Conservation (phyloP, 2,797 vertebrate species). For the Myotis daubentonii region DNA sequence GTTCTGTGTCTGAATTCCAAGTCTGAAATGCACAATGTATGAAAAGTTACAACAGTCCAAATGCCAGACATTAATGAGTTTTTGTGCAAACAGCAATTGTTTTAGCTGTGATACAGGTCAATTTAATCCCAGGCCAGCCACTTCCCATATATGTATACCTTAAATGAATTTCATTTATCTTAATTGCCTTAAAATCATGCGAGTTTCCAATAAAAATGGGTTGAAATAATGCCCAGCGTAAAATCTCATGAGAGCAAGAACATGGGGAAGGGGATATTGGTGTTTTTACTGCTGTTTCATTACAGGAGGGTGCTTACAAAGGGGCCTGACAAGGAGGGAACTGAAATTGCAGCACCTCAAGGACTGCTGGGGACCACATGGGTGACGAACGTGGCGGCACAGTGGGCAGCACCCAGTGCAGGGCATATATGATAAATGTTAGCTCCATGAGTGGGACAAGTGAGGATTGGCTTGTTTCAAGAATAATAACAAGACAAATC, state of each 20-base stretch:
- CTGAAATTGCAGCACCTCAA: not conserved
- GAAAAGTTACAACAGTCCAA: not conserved
- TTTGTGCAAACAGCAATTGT: not conserved
- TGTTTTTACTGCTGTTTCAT: not conserved
- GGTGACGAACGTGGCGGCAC: rapidly evolving
- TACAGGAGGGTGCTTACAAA: not conserved
- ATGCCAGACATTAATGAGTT: not conserved
- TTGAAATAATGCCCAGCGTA: constrained; percentile 23
- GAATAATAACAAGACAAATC: not conserved
- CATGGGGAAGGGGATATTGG: not conserved
- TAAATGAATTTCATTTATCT: not conserved
- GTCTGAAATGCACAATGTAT: not conserved
- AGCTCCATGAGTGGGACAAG: not conserved
- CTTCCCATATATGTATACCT: not conserved
- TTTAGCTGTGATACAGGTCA: not conserved
- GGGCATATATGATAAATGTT: not conserved
- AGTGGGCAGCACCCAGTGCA: no score
- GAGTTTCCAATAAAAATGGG: not conserved
- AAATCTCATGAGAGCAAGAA: not conserved
- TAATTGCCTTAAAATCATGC: constrained; percentile 31
- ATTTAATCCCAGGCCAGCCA: not conserved
- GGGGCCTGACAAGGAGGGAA: not conserved
- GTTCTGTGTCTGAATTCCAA: not conserved
- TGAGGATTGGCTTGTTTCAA: not conserved
- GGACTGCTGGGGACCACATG: not conserved